These are phyloP conservation scores for Spea multiplicata DNA, from an alignment of 2,113 vertebrate genomes.

Conservation along the genomic window DNA sequence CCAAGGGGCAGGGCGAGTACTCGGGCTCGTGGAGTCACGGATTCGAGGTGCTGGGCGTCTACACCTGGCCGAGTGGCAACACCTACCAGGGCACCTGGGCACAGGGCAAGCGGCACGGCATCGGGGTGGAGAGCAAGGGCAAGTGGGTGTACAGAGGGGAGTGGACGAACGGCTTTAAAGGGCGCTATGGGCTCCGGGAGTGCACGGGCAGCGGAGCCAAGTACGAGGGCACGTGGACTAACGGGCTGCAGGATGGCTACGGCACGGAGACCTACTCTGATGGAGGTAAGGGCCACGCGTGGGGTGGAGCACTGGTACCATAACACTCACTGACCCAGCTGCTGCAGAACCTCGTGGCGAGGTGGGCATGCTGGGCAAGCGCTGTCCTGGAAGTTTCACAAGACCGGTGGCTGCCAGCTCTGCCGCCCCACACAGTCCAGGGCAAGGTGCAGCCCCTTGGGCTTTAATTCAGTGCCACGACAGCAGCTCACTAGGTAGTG, in stretches of 20 bases:
- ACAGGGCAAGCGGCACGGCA: constrained; percentile 96
- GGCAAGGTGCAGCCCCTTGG: too few species aligned
- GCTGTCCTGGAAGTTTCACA: not conserved
- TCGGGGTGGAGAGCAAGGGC: constrained; percentile 96
- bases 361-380: not conserved
- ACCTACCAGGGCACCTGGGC: constrained; percentile 98
- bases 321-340: not conserved
- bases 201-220: constrained; percentile 91
- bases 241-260: constrained; percentile 96
- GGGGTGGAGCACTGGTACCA: not conserved
- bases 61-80: constrained; percentile 98
- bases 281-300: constrained; percentile 80
- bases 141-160: constrained; percentile 98
- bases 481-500: too few species aligned
- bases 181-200: constrained; percentile 93
- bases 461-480: too few species aligned
- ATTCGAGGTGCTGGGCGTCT: constrained; percentile 96
- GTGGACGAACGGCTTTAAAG: constrained; percentile 98
- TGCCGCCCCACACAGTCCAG: too few species aligned
- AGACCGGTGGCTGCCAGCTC: too few species aligned
- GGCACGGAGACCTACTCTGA: constrained; percentile 98
- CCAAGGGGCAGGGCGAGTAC: constrained; percentile 98
- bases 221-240: constrained; percentile 98
- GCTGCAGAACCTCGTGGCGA: not conserved
- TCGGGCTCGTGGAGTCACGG: constrained; percentile 96